phyloP scores from a whole-genome alignment of 2,113 vertebrate species.

The Percina caprodes region DNA sequence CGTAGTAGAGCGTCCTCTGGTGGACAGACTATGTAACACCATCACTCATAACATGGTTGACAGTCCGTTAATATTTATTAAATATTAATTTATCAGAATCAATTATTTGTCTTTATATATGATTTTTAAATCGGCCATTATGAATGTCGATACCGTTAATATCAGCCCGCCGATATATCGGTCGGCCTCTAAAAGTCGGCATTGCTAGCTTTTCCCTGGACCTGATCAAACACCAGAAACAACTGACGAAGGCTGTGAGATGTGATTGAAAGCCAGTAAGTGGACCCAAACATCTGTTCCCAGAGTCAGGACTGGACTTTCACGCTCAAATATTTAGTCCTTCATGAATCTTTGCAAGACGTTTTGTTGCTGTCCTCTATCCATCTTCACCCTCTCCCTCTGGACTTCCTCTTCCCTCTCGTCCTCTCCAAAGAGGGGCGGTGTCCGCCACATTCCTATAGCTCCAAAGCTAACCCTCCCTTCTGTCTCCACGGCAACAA shows the following conservation, averaged over 20 bases:
- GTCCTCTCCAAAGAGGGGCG: background rate
- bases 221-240: background rate
- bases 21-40: too few species aligned
- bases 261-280: background rate
- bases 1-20: too few species aligned
- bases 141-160: too few species aligned
- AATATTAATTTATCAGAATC: too few species aligned
- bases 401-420: background rate
- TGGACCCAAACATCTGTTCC: too few species aligned
- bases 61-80: too few species aligned
- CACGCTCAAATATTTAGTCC: background rate
- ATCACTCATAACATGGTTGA: too few species aligned
- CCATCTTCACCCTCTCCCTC: background rate
- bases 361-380: background rate
- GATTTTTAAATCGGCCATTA: too few species aligned
- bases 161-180: too few species aligned
- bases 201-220: too few species aligned
- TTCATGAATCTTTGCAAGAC: background rate
- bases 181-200: too few species aligned
- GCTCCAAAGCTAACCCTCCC: background rate
- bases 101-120: too few species aligned
- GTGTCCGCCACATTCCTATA: conserved; percentile 30
- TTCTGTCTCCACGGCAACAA: conserved; percentile 19
- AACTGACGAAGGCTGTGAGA: background rate
- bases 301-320: background rate